Base-by-base conservation (phyloP, 2,113 vertebrate genomes). In the Puffinus mauretanicus region DNA sequence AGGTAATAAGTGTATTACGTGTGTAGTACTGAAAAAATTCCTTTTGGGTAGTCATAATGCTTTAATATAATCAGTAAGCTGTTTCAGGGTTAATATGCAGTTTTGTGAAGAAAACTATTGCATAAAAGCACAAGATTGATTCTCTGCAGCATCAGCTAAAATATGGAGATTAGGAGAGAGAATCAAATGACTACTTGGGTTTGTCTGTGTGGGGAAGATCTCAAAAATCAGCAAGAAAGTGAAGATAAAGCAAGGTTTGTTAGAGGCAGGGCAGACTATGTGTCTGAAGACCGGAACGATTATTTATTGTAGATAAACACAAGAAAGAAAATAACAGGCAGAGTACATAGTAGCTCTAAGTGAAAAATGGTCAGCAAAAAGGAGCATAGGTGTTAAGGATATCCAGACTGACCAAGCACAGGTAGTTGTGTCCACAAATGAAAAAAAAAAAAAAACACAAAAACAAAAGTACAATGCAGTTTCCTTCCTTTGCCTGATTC, bases 391-490 rank as follows among this genome's bases (percentile, higher is more conserved):
- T 55, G 29, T n/a, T 60, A 75, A 67, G 19, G 42, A 32, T 42
- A 51, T 27, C 32, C 22, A 83, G 30, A n/a, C 2, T 51, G 29
- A 62, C n/a, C 17, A 78, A 75, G 42, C 11, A 49, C 47, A 64
- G 29, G 9, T 24, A 70, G 10, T 2, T 34, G 6, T 10, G 26
- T 16, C 13, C 52, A 36, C 2, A 11, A 64, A 16, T 30, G 0
- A 10, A n/a, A 49, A 82, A 54, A 5, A 0, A 13, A 34, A 54
- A 82, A 44, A 7, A 47, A 5, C 0, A 13, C 26, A 44, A 82
- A 44, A 6, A 44, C 21, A 16, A 34, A 10, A 67, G 2, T 49
- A 44, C 36, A 76, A 20, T 16, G 11, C 21, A 17, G 16, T 51
- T 51, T 82, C n/a, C 4, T 73, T 85, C 16, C 32, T 77, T 73